These are phyloP conservation scores for Odontamblyopus rebecca DNA, from an alignment of 2,797 vertebrate species.

Conservation along the genomic window DNA sequence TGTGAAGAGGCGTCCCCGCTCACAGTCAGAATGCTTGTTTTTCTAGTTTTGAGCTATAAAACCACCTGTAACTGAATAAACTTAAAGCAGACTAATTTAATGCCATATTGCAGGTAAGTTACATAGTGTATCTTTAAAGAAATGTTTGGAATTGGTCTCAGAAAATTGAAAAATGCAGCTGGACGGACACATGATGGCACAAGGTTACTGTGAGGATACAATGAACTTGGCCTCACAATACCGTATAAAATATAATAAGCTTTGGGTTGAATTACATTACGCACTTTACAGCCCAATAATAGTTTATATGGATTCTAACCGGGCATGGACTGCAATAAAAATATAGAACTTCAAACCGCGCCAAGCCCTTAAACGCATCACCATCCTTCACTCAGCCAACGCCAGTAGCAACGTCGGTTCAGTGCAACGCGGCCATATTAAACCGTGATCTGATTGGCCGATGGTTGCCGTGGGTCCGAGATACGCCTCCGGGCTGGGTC, in stretches of 20 bases:
- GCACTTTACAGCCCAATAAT: slow-evolving; percentile 3
- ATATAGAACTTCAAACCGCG: neutral
- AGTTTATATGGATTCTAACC: slow-evolving; percentile 6
- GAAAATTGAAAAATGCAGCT: neutral
- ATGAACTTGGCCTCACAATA: neutral
- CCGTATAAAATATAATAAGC: slow-evolving; percentile 18
- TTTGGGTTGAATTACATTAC: slow-evolving; percentile 2
- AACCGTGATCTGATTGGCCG: slow-evolving; percentile 44
- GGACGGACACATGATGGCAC: too few species aligned
- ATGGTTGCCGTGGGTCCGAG: slow-evolving; percentile 50
- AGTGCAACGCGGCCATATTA: slow-evolving; percentile 56
- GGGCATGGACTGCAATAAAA: neutral
- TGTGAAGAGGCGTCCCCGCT: too few species aligned
- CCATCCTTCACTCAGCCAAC: slow-evolving; percentile 15
- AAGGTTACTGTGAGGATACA: neutral
- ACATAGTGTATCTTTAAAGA: too few species aligned
- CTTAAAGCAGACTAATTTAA: too few species aligned
- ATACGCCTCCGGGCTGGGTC: slow-evolving; percentile 50
- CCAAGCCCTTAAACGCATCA: slow-evolving; percentile 23
- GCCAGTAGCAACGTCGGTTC: slow-evolving; percentile 47
- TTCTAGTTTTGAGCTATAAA: too few species aligned
- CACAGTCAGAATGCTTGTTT: too few species aligned
- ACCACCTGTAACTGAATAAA: too few species aligned
- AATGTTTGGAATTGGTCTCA: too few species aligned
- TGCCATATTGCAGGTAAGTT: too few species aligned